These are phyloP conservation scores for Copidosoma floridanum DNA, from an alignment of 1,140 invertebrate species.

Conservation along the genomic window DNA sequence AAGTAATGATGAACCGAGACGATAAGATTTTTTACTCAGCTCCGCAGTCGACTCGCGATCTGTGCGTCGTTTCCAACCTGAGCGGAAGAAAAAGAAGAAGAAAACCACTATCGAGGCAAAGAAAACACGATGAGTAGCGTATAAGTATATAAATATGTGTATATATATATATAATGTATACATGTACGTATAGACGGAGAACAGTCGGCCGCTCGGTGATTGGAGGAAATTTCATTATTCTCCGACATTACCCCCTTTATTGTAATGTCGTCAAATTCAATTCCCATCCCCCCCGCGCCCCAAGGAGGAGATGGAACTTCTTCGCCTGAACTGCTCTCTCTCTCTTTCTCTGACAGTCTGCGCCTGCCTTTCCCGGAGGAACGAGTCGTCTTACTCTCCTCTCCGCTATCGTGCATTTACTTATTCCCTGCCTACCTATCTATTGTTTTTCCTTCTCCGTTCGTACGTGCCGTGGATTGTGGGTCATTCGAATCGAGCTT, in stretches of 20 bases:
- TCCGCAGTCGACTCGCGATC: no score
- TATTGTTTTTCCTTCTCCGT: no score
- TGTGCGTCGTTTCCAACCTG: no score
- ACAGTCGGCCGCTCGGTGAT: constrained; percentile 39
- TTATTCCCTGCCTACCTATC: constrained; percentile 2
- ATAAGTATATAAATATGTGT: neutral
- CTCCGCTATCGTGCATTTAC: neutral
- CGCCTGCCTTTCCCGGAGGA: constrained; percentile 22
- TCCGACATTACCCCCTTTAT: constrained; percentile 55
- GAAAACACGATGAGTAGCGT: no score
- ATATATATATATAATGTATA: no score
- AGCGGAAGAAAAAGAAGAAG: no score
- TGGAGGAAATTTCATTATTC: constrained; percentile 56
- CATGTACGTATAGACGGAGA: neutral
- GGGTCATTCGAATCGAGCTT: no score
- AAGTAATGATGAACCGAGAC: no score
- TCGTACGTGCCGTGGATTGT: no score
- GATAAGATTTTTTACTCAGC: neutral
- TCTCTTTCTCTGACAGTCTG: constrained; percentile 1
- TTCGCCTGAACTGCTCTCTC: no score
- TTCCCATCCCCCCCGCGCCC: no score
- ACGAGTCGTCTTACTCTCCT: neutral
- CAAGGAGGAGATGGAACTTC: constrained; percentile 36
- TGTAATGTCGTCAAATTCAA: constrained; percentile 56
- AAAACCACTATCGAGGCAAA: no score